phyloP scores from a whole-genome alignment of 1,140 invertebrate species.

The Aphaenogaster rudis region DNA sequence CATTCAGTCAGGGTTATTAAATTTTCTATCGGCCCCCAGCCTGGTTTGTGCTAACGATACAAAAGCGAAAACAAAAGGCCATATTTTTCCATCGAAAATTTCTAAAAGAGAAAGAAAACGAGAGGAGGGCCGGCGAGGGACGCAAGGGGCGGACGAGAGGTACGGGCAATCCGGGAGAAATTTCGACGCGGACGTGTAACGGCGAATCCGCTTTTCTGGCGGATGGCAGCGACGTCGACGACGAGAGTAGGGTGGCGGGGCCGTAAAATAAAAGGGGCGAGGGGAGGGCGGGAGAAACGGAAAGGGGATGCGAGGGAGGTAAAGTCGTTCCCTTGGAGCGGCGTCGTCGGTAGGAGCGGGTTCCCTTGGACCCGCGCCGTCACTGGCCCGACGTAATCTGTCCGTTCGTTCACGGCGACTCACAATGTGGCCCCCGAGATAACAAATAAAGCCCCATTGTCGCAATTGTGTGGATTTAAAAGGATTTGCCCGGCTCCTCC shows the following conservation, averaged over 20 bases:
- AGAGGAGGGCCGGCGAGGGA: background rate
- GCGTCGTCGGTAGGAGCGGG: conserved; percentile 69
- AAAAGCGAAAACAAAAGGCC: conserved; percentile 56
- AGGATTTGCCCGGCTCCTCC: conserved; percentile 84
- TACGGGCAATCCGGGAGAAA: conserved; percentile 60
- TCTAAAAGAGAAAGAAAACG: conserved; percentile 54
- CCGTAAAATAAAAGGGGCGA: conserved; percentile 68
- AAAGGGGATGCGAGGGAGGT: conserved; percentile 21
- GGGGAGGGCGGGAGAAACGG: background rate
- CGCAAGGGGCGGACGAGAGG: background rate
- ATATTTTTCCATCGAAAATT: conserved; percentile 64
- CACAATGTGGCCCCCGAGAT: conserved; percentile 88
- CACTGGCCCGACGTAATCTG: conserved; percentile 87
- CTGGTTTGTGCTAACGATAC: background rate
- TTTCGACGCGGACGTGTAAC: conserved; percentile 67
- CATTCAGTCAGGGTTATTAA: background rate
- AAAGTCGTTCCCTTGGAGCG: conserved; percentile 70
- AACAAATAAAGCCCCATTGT: conserved; percentile 88
- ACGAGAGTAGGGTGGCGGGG: conserved; percentile 44
- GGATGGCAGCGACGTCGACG: conserved; percentile 71
- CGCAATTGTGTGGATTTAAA: conserved; percentile 88
- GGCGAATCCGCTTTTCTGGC: conserved; percentile 76
- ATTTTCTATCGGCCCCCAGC: background rate
- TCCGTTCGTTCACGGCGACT: conserved; percentile 87
- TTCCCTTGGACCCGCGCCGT: conserved; percentile 83